These are phyloP conservation scores for Drosophila putrida DNA, from an alignment of 2,888 invertebrate genomes.

Conservation along the genomic window DNA sequence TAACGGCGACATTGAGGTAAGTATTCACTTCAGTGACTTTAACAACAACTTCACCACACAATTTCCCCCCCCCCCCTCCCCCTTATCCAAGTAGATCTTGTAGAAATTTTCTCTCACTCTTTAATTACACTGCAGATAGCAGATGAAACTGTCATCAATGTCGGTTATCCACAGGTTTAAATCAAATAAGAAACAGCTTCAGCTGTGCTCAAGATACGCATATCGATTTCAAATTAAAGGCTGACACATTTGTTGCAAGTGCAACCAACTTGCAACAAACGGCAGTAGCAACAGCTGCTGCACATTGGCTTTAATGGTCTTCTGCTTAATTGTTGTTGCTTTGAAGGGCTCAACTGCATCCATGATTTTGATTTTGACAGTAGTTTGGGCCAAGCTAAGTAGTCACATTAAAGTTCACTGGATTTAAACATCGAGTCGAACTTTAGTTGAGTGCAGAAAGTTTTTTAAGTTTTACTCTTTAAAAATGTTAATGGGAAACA, in stretches of 20 bases:
- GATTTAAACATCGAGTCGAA: not conserved
- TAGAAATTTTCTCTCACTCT: not conserved
- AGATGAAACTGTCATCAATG: not conserved
- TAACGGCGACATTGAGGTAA: conserved; percentile 90
- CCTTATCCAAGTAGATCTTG: conserved; percentile 1
- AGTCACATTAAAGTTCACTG: conserved; percentile 6
- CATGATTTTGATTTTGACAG: conserved; percentile 32
- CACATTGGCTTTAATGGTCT: conserved; percentile 59
- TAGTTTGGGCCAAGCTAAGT: conserved; percentile 35
- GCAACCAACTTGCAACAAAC: conserved; percentile 6
- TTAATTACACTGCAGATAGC: conserved; percentile 18
- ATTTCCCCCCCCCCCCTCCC: not conserved
- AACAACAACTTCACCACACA: not conserved
- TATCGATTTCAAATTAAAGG: conserved; percentile 7
- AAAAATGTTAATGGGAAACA: too few species aligned
- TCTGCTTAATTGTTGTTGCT: conserved; percentile 30
- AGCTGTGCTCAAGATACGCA: not conserved
- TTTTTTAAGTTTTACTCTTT: too few species aligned
- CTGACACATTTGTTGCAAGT: conserved; percentile 3
- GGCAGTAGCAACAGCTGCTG: conserved; percentile 58
- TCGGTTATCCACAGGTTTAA: conserved; percentile 8
- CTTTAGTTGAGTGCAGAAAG: not conserved
- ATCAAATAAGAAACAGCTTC: not conserved
- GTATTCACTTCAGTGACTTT: conserved; percentile 29
- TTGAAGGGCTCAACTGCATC: not conserved